These are phyloP conservation scores for Petroica traversi DNA, from an alignment of 2,113 vertebrate species.

Conservation along the genomic window DNA sequence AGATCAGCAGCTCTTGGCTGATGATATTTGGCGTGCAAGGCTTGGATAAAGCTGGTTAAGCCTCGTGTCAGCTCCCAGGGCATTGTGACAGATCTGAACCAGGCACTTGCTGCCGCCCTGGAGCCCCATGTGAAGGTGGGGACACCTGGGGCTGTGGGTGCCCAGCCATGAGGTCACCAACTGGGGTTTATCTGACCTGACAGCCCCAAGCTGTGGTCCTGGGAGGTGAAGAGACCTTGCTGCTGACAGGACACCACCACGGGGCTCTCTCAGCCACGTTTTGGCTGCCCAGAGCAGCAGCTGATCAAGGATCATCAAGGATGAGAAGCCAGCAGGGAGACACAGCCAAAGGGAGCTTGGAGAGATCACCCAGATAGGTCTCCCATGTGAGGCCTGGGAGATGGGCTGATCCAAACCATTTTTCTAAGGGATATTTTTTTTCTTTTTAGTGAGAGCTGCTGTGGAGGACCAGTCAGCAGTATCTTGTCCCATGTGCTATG, in stretches of 20 bases:
- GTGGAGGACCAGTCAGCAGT: not conserved
- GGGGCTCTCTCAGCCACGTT: accelerated
- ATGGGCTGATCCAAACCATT: not conserved
- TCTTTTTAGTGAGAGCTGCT: not conserved
- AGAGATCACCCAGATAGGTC: not conserved
- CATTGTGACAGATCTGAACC: not conserved
- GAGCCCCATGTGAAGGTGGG: not conserved
- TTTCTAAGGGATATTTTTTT: not conserved
- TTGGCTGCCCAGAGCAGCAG: not conserved
- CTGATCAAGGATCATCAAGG: not conserved
- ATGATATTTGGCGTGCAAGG: not conserved
- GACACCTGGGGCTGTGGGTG: not conserved
- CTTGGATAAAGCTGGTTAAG: not conserved
- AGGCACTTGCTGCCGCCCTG: not conserved
- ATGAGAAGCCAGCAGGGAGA: not conserved
- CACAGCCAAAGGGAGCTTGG: not conserved
- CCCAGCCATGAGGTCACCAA: accelerated
- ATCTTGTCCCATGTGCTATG: not conserved
- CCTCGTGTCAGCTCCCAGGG: not conserved
- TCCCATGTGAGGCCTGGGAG: not conserved
- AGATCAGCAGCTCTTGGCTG: not conserved
- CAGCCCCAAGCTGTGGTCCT: not conserved
- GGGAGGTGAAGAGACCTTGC: not conserved
- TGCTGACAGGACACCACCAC: not conserved
- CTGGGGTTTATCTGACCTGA: too few species aligned